Percentiles rank a stretch among this genome's conserved stretches.
These are phyloP conservation scores for Alviniconcha strummeri DNA, from an alignment of 2,888 invertebrate species.

Conservation along the genomic window DNA sequence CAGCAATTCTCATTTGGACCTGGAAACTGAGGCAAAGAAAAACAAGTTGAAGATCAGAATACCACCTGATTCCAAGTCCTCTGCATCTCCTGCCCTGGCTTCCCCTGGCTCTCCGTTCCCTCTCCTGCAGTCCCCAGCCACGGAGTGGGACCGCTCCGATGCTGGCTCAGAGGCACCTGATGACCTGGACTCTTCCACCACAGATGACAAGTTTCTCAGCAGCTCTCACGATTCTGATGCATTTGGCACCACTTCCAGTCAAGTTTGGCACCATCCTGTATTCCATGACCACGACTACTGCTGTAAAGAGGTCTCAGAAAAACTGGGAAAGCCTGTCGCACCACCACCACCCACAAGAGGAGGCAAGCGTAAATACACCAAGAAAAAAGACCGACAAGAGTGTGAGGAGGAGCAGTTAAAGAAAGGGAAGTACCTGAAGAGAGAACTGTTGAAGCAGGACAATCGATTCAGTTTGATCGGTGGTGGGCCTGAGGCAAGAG, in stretches of 20 bases:
- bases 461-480: conserved; percentile 25
- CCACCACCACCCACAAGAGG: conserved; percentile 1
- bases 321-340: conserved; percentile 21
- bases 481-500: not conserved
- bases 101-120: conserved; percentile 37
- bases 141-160: conserved; percentile 51
- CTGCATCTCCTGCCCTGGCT: conserved; percentile 29
- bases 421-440: conserved; percentile 42
- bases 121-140: conserved; percentile 45
- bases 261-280: conserved; percentile 38
- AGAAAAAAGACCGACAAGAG: conserved; percentile 37
- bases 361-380: conserved; percentile 44
- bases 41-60: conserved; percentile 37
- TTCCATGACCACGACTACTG: conserved; percentile 67
- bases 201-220: conserved; percentile 30
- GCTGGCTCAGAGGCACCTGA: conserved; percentile 48
- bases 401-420: conserved; percentile 38
- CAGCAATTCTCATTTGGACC: conserved; percentile 58
- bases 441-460: conserved; percentile 39
- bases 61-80: conserved; percentile 33
- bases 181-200: conserved; percentile 37
- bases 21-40: conserved; percentile 45
- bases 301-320: conserved; percentile 36
- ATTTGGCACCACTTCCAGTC: conserved; percentile 24
- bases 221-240: conserved; percentile 31